phyloP scores from a whole-genome alignment of 2,888 invertebrate species.

The Protonemura montana region DNA sequence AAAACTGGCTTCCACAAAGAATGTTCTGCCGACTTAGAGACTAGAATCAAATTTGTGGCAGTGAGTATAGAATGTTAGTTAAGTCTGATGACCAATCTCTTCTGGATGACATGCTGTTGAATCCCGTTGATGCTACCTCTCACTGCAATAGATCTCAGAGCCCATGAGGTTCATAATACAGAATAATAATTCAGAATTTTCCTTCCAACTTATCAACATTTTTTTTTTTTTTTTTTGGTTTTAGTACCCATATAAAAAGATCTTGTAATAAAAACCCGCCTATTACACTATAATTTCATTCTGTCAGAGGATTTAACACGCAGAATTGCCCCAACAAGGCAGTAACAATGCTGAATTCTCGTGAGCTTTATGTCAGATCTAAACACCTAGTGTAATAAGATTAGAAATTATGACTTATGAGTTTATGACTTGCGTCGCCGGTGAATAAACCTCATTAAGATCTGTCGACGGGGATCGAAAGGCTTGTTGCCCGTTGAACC shows the following conservation, averaged over 20 bases:
- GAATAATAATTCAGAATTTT: background rate
- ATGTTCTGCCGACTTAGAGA: too few relatives aligned
- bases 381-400: background rate
- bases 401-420: constrained; percentile 1
- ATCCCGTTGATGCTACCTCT: background rate
- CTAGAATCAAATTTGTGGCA: too few relatives aligned
- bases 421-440: background rate
- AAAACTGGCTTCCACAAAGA: too few relatives aligned
- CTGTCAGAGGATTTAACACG: background rate
- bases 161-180: background rate
- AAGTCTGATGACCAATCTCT: background rate
- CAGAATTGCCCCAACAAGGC: background rate
- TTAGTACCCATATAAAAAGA: background rate
- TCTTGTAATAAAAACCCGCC: background rate
- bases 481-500: background rate
- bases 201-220: background rate
- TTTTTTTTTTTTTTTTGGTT: background rate
- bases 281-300: background rate
- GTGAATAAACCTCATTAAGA: background rate
- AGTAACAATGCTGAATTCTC: background rate
- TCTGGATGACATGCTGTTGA: background rate
- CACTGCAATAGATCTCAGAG: background rate
- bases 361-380: background rate
- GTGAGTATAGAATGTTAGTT: too few relatives aligned
- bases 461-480: background rate